Evolutionary conservation across 2,113 vertebrate species (phyloP).

Genomic region (Vulpes lagopus): DNA sequence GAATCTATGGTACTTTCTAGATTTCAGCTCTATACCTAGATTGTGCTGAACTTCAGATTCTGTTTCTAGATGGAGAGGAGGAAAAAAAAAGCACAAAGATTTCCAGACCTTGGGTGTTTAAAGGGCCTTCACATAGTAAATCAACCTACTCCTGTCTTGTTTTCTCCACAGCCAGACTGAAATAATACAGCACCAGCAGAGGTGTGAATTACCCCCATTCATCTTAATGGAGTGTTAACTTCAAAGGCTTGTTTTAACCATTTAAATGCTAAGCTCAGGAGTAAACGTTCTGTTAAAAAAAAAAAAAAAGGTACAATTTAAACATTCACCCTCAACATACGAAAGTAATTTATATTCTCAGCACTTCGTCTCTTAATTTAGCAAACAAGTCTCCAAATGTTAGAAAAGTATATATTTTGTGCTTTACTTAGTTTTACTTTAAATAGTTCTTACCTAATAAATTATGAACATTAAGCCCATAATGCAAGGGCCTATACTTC

Average conservation of each 20-base stretch:
- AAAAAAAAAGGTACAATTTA: slow-evolving; percentile 71
- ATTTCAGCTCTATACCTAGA: background rate
- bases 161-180: slow-evolving; percentile 78
- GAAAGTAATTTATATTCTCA: slow-evolving; percentile 77
- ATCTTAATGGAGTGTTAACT: slow-evolving; percentile 83
- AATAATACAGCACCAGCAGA: slow-evolving; percentile 81
- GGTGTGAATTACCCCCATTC: slow-evolving; percentile 86
- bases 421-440: slow-evolving; percentile 77
- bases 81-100: slow-evolving; percentile 22
- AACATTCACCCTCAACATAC: slow-evolving; percentile 71
- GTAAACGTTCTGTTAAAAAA: slow-evolving; percentile 74
- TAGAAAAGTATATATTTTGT: slow-evolving; percentile 73
- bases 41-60: slow-evolving; percentile 35
- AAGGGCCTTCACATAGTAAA: slow-evolving; percentile 72
- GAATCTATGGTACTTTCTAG: background rate
- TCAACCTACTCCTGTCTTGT: slow-evolving; percentile 59
- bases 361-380: slow-evolving; percentile 77
- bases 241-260: slow-evolving; percentile 81
- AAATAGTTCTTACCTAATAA: slow-evolving; percentile 79
- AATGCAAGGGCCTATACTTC: slow-evolving; percentile 59
- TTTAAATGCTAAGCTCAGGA: slow-evolving; percentile 78
- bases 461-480: slow-evolving; percentile 76
- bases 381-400: slow-evolving; percentile 76
- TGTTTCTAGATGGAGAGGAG: slow-evolving; percentile 27
- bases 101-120: slow-evolving; percentile 74